A percentile compares a stretch with the other conserved stretches of the same genome.
phyloP scores from a whole-genome alignment of 2,888 invertebrate genomes.

The Gymnoscelis rufifasciata region DNA sequence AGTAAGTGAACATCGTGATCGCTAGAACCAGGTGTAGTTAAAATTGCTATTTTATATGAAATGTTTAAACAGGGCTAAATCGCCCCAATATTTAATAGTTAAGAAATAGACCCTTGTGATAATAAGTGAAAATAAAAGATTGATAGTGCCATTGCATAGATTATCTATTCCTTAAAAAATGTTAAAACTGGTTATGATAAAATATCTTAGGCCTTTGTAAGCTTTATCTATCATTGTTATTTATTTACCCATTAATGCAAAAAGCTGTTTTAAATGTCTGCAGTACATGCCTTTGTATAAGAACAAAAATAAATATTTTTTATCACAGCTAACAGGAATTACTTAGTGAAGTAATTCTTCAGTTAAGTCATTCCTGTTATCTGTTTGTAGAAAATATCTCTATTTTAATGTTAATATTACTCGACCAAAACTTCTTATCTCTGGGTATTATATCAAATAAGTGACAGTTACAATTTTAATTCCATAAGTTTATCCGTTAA shows the following conservation, averaged over 20 bases:
- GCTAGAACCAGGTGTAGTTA: too few species aligned
- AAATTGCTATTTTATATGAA: conserved; percentile 15
- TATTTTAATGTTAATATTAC: too few species aligned
- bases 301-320: not conserved
- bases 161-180: conserved; percentile 15
- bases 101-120: conserved; percentile 53
- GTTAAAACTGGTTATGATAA: not conserved
- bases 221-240: too few species aligned
- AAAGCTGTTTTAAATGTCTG: too few species aligned
- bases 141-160: conserved; percentile 58
- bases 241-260: too few species aligned
- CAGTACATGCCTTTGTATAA: not conserved
- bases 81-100: conserved; percentile 31
- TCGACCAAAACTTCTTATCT: too few species aligned
- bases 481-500: not conserved
- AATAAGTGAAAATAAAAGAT: conserved; percentile 53
- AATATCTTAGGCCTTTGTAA: not conserved
- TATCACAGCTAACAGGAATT: too few species aligned
- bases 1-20: not conserved
- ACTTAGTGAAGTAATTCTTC: too few species aligned
- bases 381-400: too few species aligned
- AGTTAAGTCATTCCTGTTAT: too few species aligned
- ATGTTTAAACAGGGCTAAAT: conserved; percentile 24
- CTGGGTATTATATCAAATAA: too few species aligned
- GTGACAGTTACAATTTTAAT: too few species aligned